These are phyloP conservation scores for Nasonovia ribisnigri DNA, from an alignment of 2,888 invertebrate species.

Conservation along the genomic window DNA sequence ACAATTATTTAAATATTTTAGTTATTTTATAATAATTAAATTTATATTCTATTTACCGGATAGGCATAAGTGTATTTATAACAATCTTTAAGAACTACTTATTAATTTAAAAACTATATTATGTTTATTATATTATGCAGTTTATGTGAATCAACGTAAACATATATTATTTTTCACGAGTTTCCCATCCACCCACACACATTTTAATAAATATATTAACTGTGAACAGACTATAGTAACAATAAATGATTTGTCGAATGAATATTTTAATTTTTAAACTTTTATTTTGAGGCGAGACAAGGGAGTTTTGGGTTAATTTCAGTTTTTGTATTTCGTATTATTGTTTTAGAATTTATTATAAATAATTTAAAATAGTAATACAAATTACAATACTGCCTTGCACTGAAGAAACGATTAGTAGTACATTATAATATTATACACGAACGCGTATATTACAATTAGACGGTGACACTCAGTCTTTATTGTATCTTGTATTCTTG, in stretches of 20 bases:
- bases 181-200: neutral
- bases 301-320: neutral
- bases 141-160: constrained; percentile 19
- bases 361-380: neutral
- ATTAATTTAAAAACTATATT: neutral
- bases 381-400: neutral
- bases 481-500: neutral
- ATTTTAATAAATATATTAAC: neutral
- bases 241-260: neutral
- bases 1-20: neutral
- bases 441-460: neutral
- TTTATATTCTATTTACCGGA: neutral
- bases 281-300: neutral
- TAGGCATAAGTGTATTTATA: neutral
- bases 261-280: neutral
- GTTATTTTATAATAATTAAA: neutral
- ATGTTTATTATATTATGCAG: neutral
- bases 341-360: neutral
- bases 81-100: neutral
- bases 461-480: neutral
- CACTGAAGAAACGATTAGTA: neutral
- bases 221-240: neutral
- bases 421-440: neutral
- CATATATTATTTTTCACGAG: neutral
- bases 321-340: neutral